Base-by-base conservation (phyloP, 2,888 invertebrate species). In the Mesodorylaimus sp. region DNA sequence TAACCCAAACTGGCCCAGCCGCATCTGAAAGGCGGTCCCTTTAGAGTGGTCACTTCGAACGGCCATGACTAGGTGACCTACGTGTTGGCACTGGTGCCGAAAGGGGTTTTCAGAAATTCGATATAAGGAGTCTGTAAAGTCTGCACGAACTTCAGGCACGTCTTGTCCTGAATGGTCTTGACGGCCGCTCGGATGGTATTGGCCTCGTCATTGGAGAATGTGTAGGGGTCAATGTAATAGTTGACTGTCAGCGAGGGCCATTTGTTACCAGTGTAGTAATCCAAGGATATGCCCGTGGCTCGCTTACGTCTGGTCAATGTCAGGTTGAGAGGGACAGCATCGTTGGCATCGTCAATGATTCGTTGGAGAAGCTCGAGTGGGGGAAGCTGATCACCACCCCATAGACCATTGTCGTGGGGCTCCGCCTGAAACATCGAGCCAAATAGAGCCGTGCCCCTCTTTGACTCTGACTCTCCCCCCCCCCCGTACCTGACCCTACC, bases 1-100 rank as follows among this genome's bases (percentile, higher is more conserved):
- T 43, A 43, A n/a, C 44, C 44, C 44, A 43, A 5, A 26, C 27
- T 26, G 13, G 44, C 44, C 44, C 44, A 43, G 7, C 44, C 44
- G 21, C 44, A 43, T 26, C 44, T 43, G 19, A 43, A 43, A 32
- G 16, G 7, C 7, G 16, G 16, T 32, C 7, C 10, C 10, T 19
- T 39, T 39, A n/a, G n/a, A 21, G 7, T 39, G 10, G 10, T 39
- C 41, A 39, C n/a, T n/a, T n/a, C n/a, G n/a, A n/a, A n/a, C n/a
- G n/a, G n/a, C n/a, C n/a, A n/a, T n/a, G n/a, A n/a, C n/a, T n/a
- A n/a, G 21, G n/a, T n/a, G 21, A 10, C 44, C 27, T 43, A 43
- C 44, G 44, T 43, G 5, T 27, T 27, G 3, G 24, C 26, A 26
- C 27, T 27, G 13, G 44, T 43, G 19, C 19, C 27, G 13, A 10